These are phyloP conservation scores for Meteorus sp. DNA, from an alignment of 1,140 invertebrate genomes.

Conservation along the genomic window DNA sequence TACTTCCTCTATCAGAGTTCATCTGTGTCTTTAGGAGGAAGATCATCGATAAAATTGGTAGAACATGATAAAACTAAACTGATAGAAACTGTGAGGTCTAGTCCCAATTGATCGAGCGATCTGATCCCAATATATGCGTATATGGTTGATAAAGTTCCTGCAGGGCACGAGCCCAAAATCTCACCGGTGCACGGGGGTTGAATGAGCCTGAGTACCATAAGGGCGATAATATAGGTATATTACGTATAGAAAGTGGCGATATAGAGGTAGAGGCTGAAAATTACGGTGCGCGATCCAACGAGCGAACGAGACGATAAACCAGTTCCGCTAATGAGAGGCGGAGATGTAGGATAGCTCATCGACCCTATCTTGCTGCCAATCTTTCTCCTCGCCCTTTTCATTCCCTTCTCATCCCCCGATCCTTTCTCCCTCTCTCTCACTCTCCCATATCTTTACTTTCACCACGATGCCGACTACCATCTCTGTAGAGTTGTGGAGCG, in stretches of 20 bases:
- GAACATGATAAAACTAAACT: background rate
- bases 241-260: conserved; percentile 9
- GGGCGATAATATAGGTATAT: background rate
- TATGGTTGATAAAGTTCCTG: conserved; percentile 23
- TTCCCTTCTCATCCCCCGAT: too few species aligned
- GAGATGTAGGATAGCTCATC: conserved; percentile 36
- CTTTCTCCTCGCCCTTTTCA: conserved; percentile 20
- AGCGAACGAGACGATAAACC: conserved; percentile 38
- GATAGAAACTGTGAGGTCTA: background rate
- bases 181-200: background rate
- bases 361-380: conserved; percentile 34
- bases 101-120: background rate
- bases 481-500: too few species aligned
- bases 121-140: conserved; percentile 11
- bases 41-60: background rate
- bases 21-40: too few species aligned
- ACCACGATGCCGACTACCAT: too few species aligned
- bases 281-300: conserved; percentile 20
- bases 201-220: background rate
- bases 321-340: conserved; percentile 41
- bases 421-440: conserved; percentile 18
- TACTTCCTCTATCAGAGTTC: too few species aligned
- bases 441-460: conserved; percentile 11
- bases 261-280: conserved; percentile 29
- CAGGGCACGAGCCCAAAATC: conserved; percentile 26